These are phyloP conservation scores for Origma solitaria DNA, from an alignment of 2,113 vertebrate genomes.

Conservation along the genomic window DNA sequence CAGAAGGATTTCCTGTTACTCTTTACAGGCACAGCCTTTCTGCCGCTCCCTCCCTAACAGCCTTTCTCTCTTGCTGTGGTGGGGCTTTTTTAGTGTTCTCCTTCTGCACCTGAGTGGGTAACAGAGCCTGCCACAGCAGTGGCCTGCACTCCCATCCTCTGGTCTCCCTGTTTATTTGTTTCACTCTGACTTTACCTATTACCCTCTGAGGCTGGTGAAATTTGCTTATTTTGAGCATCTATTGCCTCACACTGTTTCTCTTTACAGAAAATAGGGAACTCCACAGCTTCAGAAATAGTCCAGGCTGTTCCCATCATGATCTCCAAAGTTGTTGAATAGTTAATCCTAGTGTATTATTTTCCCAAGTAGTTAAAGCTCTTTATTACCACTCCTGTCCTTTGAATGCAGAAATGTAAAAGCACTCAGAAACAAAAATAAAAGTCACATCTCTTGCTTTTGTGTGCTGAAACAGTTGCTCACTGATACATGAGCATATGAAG, in stretches of 20 bases:
- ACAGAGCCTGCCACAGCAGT: background rate
- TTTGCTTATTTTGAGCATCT: background rate
- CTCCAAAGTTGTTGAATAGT: background rate
- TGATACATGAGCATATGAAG: background rate
- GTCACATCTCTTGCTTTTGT: background rate
- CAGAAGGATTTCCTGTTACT: conserved; percentile 24
- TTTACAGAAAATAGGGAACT: background rate
- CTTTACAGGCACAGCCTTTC: background rate
- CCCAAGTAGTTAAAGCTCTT: background rate
- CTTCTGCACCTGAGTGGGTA: background rate
- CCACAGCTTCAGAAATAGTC: background rate
- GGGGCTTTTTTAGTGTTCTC: background rate
- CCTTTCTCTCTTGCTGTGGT: background rate
- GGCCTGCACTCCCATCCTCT: background rate
- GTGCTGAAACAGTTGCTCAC: background rate
- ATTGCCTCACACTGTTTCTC: background rate
- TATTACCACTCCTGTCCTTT: background rate
- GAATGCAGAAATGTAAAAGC: background rate
- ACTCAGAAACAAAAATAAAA: background rate
- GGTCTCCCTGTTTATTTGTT: background rate
- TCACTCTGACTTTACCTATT: background rate
- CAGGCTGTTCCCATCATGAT: background rate
- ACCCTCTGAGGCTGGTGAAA: background rate
- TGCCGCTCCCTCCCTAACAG: background rate
- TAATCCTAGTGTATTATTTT: background rate